Conservation (phyloP, 2,888 invertebrate genomes). For the Ametastegia equiseti region DNA sequence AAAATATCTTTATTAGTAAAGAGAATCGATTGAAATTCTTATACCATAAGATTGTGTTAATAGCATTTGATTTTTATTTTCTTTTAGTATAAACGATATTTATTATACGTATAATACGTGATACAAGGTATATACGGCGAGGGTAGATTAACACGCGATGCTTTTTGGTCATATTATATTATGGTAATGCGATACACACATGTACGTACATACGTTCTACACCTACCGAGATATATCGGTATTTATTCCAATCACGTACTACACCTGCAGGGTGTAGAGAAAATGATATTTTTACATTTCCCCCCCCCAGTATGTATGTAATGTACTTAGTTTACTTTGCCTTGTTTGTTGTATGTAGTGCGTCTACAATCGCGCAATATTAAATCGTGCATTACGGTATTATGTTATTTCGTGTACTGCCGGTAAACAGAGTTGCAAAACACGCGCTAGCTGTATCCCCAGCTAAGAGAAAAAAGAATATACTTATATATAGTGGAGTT, state of each 20-base stretch:
- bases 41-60: no score
- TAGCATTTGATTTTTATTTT: no score
- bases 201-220: background rate
- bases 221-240: background rate
- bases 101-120: no score
- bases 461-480: no score
- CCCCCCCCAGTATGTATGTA: no score
- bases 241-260: constrained; percentile 28
- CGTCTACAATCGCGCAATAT: background rate
- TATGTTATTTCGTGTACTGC: constrained; percentile 13
- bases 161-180: no score
- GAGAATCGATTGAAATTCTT: background rate
- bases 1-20: background rate
- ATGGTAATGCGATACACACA: no score
- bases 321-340: background rate
- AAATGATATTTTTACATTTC: constrained; percentile 39
- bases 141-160: background rate
- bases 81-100: no score
- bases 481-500: background rate
- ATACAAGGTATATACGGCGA: background rate
- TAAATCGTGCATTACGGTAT: constrained; percentile 26
- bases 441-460: background rate
- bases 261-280: background rate
- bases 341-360: background rate
- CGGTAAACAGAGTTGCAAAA: constrained; percentile 45